These are phyloP conservation scores for Oenanthe oenanthe DNA, from an alignment of 2,113 vertebrate species.

Conservation along the genomic window DNA sequence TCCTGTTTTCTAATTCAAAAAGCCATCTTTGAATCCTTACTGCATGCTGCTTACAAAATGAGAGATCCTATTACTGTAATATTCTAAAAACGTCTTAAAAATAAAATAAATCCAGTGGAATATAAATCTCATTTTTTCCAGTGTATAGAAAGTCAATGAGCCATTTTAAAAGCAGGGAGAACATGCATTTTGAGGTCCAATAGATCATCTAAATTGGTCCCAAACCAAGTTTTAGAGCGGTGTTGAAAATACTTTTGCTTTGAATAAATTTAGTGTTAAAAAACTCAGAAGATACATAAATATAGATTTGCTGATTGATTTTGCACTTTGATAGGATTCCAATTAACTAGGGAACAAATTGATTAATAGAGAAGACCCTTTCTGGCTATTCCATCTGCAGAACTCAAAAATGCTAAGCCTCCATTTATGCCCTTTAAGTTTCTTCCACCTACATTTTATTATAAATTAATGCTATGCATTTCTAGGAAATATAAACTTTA, in stretches of 20 bases:
- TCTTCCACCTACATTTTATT: not conserved
- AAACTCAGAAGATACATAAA: constrained; percentile 3
- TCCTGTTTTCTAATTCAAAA: constrained; percentile 5
- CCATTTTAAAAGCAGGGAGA: constrained; percentile 73
- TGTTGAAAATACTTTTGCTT: constrained; percentile 41
- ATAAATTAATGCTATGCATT: not conserved
- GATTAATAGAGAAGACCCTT: not conserved
- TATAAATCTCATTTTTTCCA: not conserved
- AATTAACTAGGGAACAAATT: not conserved
- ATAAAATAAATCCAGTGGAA: not conserved
- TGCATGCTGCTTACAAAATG: not conserved
- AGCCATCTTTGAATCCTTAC: not conserved
- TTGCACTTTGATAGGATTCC: not conserved
- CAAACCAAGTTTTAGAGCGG: constrained; percentile 56
- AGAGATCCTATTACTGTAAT: not conserved
- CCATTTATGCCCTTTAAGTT: not conserved
- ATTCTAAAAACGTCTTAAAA: constrained; percentile 17
- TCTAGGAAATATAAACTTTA: not conserved
- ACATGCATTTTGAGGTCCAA: constrained; percentile 65
- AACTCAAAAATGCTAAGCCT: not conserved
- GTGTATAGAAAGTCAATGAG: constrained; percentile 52
- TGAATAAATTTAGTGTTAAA: constrained; percentile 51
- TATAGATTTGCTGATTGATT: not conserved
- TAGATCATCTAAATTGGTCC: constrained; percentile 69
- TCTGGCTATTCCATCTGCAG: not conserved